A percentile compares a stretch with the other conserved stretches of the same genome.
Conservation (phyloP, 2,888 invertebrate genomes). For the Norana najaformis region DNA sequence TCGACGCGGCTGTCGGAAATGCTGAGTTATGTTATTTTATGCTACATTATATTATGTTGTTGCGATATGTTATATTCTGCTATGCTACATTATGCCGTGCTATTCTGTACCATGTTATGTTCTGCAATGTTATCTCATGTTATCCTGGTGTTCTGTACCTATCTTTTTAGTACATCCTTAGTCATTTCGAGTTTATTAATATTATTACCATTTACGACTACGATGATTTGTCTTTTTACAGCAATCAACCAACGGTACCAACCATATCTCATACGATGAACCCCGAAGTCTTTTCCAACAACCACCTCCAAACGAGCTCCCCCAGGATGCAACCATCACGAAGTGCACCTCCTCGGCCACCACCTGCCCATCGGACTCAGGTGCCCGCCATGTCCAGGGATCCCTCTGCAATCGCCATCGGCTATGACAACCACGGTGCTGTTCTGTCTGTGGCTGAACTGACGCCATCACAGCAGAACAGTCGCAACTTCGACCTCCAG, state of each 20-base stretch:
- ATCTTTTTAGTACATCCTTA: too few relatives aligned
- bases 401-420: background rate
- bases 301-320: background rate
- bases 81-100: too few relatives aligned
- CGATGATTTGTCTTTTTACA: background rate
- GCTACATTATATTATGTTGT: too few relatives aligned
- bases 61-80: too few relatives aligned
- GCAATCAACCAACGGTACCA: background rate
- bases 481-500: background rate
- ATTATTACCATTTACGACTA: background rate
- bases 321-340: background rate
- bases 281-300: background rate
- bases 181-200: too few relatives aligned
- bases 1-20: too few relatives aligned
- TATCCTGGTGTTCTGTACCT: too few relatives aligned
- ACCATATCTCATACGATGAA: background rate
- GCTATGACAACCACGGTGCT: background rate
- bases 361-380: background rate
- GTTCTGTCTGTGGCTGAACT: background rate
- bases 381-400: background rate
- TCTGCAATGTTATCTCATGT: too few relatives aligned
- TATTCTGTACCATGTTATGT: too few relatives aligned
- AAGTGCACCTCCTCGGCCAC: background rate
- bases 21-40: too few relatives aligned
- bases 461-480: background rate